Evolutionary conservation across 2,888 invertebrate genomes (phyloP).

Genomic region (Portevinia maculata): DNA sequence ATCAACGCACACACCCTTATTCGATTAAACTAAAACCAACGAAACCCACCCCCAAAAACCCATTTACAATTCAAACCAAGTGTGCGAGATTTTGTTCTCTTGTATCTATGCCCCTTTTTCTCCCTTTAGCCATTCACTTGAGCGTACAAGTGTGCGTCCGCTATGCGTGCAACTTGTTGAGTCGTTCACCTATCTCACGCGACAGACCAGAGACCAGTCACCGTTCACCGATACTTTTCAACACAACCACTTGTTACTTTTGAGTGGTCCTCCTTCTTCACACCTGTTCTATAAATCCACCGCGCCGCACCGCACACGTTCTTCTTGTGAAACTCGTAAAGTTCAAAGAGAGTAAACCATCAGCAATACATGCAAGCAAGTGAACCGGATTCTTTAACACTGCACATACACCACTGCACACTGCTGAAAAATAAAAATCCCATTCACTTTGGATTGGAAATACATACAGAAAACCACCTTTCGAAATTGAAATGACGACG

Average conservation of each 20-base stretch:
- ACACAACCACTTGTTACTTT: conserved; percentile 70
- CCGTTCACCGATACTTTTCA: conserved; percentile 57
- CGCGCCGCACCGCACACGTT: conserved; percentile 49
- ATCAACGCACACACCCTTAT: conserved; percentile 39
- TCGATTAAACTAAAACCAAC: conserved; percentile 9
- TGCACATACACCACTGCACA: conserved; percentile 31
- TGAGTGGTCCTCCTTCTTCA: conserved; percentile 19
- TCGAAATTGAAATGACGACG: conserved; percentile 44
- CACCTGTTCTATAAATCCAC: conserved; percentile 12
- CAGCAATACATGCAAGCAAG: conserved; percentile 2
- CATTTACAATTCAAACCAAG: conserved; percentile 62
- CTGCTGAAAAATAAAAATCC: conserved; percentile 61
- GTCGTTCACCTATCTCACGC: conserved; percentile 73
- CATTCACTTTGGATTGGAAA: conserved; percentile 59
- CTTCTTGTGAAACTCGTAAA: conserved; percentile 63
- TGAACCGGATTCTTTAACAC: conserved; percentile 64
- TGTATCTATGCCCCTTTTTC: conserved; percentile 2
- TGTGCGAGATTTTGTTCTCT: conserved; percentile 62
- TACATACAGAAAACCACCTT: conserved; percentile 62
- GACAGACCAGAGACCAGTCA: neutral
- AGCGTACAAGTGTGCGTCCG: conserved; percentile 31
- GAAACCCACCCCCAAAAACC: conserved; percentile 45
- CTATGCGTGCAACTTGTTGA: conserved; percentile 73
- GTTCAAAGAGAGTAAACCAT: conserved; percentile 63
- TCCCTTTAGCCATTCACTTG: conserved; percentile 44